A percentile compares a stretch with the other conserved stretches of the same genome.
phyloP scores from a whole-genome alignment of 2,113 vertebrate genomes.

The Eudyptes chrysolophus region DNA sequence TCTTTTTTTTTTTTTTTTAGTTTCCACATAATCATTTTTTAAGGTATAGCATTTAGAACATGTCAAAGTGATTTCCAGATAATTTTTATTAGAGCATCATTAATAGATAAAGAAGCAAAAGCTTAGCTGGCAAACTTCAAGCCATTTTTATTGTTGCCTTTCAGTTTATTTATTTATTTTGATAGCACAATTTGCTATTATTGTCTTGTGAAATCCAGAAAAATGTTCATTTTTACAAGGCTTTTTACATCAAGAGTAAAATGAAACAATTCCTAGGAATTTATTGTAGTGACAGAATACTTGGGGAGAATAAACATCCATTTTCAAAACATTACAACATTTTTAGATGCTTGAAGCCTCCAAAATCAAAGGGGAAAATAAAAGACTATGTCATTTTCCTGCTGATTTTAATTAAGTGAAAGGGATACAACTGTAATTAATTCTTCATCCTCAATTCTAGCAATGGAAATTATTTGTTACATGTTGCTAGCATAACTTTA shows the following conservation, averaged over 20 bases:
- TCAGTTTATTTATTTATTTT: neutral
- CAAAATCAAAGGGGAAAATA: neutral
- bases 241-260: neutral
- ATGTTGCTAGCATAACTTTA: neutral
- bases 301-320: neutral
- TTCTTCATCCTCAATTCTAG: neutral
- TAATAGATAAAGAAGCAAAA: neutral
- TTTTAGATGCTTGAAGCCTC: neutral
- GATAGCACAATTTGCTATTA: neutral
- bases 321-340: neutral
- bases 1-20: neutral
- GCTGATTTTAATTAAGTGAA: slow-evolving; percentile 9
- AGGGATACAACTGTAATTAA: neutral
- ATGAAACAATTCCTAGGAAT: neutral
- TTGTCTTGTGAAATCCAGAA: neutral
- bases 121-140: neutral
- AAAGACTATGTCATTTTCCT: neutral
- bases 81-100: neutral
- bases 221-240: neutral
- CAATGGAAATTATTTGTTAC: slow-evolving; percentile 3
- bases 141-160: neutral
- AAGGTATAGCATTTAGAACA: neutral
- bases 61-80: neutral
- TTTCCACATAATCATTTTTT: neutral
- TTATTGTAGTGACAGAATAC: neutral